A percentile compares a stretch with the other conserved stretches of the same genome.
phyloP scores from a whole-genome alignment of 2,888 invertebrate species.

The Nipponacmea schrenckii region DNA sequence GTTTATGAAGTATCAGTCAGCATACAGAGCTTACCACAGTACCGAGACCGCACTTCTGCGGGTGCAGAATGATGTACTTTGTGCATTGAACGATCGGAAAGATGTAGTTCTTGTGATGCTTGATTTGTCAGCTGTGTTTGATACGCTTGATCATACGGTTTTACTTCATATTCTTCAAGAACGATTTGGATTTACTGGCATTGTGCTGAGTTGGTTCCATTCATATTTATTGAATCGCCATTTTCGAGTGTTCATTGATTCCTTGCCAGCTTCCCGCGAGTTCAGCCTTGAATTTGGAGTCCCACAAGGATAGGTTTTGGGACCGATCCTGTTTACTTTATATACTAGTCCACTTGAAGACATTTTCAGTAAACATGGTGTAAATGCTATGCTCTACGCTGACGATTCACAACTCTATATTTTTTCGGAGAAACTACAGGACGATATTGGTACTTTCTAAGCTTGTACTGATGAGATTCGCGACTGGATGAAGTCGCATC shows the following conservation, averaged over 20 bases:
- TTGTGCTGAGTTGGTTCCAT: no score
- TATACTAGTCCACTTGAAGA: no score
- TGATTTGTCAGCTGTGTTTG: conserved; percentile 1
- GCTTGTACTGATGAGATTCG: background rate
- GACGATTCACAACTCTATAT: background rate
- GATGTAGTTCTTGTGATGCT: background rate
- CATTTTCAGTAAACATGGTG: no score
- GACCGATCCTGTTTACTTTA: no score
- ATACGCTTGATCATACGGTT: conserved; percentile 1
- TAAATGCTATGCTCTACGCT: background rate
- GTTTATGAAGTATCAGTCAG: background rate
- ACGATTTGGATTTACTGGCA: background rate
- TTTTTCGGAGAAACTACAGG: background rate
- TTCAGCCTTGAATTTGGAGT: no score
- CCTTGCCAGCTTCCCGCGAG: no score
- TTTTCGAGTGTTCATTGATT: no score
- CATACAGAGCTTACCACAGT: conserved; percentile 3
- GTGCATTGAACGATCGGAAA: background rate
- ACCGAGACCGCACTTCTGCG: conserved; percentile 3
- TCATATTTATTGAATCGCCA: no score
- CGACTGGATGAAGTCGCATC: background rate
- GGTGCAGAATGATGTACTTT: background rate
- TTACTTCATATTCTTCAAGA: conserved; percentile 1
- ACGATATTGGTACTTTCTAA: background rate
- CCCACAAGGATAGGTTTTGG: no score